Conservation (phyloP, 2,888 invertebrate species). For the Frankliniella fusca region DNA sequence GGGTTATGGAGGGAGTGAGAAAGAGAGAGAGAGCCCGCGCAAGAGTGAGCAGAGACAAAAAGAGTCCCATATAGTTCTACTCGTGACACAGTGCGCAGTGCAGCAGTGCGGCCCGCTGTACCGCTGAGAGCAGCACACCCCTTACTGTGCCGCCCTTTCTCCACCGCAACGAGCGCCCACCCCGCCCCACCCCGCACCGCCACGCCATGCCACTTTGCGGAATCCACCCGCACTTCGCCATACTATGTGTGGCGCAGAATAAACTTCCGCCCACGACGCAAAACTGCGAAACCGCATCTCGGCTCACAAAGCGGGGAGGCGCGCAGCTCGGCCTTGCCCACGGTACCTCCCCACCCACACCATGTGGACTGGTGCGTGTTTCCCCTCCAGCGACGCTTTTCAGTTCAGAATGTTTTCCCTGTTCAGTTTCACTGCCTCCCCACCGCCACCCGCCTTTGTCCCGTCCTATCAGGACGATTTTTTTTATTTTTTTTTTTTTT, state of each 20-base stretch:
- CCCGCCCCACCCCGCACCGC: neutral
- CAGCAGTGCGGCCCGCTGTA: too few relatives aligned
- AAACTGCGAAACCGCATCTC: slow-evolving; percentile 24
- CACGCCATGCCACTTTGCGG: neutral
- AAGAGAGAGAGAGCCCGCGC: neutral
- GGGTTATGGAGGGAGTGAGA: too few relatives aligned
- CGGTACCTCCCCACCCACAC: neutral
- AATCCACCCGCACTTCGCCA: neutral
- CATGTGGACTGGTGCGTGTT: neutral
- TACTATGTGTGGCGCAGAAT: neutral
- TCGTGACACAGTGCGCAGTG: too few relatives aligned
- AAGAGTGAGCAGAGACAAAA: neutral
- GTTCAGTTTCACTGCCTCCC: too few relatives aligned
- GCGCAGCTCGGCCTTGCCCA: neutral
- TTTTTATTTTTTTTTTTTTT: too few relatives aligned
- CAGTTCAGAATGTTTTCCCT: too few relatives aligned
- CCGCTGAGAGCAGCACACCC: too few relatives aligned
- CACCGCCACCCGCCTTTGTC: too few relatives aligned
- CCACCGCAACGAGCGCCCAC: neutral
- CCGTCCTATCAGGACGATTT: too few relatives aligned
- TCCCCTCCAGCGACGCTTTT: too few relatives aligned
- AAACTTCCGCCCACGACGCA: slow-evolving; percentile 19
- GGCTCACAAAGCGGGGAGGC: neutral
- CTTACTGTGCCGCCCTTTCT: neutral
- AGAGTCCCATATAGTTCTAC: too few relatives aligned